Conservation (phyloP, 2,888 invertebrate genomes). For the Limnephilus rhombicus region DNA sequence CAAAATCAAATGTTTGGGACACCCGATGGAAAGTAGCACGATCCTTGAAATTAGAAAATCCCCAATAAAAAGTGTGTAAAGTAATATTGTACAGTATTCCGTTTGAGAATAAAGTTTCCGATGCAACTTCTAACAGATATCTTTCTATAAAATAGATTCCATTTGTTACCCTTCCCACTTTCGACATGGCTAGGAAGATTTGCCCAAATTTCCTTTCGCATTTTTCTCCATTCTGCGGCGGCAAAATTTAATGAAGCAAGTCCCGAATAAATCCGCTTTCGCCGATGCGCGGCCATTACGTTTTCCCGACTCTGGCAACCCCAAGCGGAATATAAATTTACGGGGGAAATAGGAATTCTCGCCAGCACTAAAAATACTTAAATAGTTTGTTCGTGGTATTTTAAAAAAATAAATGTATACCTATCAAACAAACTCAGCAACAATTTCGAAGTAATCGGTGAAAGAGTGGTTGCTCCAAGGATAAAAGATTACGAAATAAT, state of each 20-base stretch:
- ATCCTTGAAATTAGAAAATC: no score
- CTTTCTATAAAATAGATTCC: background rate
- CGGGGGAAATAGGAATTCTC: background rate
- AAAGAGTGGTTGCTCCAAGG: background rate
- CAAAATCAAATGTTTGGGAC: no score
- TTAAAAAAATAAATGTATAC: background rate
- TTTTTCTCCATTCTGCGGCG: conserved; percentile 54
- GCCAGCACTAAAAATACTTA: background rate
- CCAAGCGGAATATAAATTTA: conserved; percentile 20
- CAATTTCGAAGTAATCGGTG: background rate
- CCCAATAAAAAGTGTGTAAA: no score
- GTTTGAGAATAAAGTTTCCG: no score
- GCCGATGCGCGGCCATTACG: conserved; percentile 58
- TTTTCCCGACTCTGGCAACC: conserved; percentile 57
- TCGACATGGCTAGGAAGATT: background rate
- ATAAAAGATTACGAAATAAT: background rate
- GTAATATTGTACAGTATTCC: no score
- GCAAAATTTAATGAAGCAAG: conserved; percentile 63
- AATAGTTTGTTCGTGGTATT: background rate
- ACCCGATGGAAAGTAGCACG: no score
- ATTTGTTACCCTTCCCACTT: background rate
- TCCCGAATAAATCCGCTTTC: conserved; percentile 59
- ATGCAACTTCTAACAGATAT: no score
- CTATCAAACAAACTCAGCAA: background rate
- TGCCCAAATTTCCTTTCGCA: background rate